Evolutionary conservation across 2,113 vertebrate species (phyloP), one percentile per base, ranked within the genome.

Genomic region (Apeltes quadracus): DNA sequence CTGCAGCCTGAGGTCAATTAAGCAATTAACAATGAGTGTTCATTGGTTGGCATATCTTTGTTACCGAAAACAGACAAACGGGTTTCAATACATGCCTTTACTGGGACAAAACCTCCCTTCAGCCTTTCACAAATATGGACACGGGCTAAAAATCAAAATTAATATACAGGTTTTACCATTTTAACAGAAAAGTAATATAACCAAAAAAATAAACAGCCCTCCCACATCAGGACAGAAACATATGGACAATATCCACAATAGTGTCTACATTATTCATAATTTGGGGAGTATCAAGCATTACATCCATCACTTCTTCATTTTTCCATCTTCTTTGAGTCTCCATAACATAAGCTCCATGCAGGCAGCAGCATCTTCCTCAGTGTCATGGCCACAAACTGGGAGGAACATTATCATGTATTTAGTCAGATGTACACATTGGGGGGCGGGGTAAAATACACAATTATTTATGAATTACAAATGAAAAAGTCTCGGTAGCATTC

Each of bases 281-380:
- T 27, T 12, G 22, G 7, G 2, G n/a, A 1, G 34, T 34, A 13
- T 38, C 11, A 48, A 54, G 32, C n/a, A 81, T 85, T 81, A 76
- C 77, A 78, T 34, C 51, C 16, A 36, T 90, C 67, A 62, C 90
- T 93, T 93, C 75, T 89, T 94, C 16, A 83, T 65, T 91, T 93
- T 95, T 16, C 89, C 85, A 57, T 95, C 93, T 66, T 94, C 90
- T 79, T 93, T 95, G 16, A 94, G 65, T 73, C 93, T 95, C 93
- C 95, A 94, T 36, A 96, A 76, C 81, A 95, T 92, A 5, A 95
- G 91, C 59, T 95, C 95, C 93, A 96, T 95, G 75, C 91, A 96
- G n/a, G 92, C 90, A 1, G 71, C 41, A 25, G 93, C 93, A 36
- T 94, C 92, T 57, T 95, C 94, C 44, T 82, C 92, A 56, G 93